Evolutionary conservation across 2,888 invertebrate genomes (phyloP).

Genomic region (Dynastes maya): DNA sequence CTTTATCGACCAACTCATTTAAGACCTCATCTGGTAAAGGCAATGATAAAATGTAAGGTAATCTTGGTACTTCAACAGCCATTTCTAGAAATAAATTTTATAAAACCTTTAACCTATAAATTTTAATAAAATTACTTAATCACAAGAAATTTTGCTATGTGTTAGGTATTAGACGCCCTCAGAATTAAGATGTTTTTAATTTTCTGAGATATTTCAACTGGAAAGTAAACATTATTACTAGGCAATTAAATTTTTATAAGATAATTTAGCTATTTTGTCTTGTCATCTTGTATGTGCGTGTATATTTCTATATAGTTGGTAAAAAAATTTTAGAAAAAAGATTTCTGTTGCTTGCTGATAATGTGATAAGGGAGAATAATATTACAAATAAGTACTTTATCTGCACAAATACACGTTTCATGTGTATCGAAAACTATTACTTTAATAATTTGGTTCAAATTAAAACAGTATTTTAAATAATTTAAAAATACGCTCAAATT

Average conservation of each 20-base stretch:
- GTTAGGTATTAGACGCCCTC: not conserved
- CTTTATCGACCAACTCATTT: constrained; percentile 78
- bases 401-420: too few species aligned
- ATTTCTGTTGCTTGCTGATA: too few species aligned
- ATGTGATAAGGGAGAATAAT: too few species aligned
- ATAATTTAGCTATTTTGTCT: not conserved
- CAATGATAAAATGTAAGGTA: constrained; percentile 77
- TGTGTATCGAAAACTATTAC: too few species aligned
- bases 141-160: not conserved
- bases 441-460: too few species aligned
- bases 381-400: too few species aligned
- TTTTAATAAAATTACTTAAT: not conserved
- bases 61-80: constrained; percentile 60
- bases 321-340: too few species aligned
- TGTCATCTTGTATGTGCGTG: not conserved
- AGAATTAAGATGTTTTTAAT: not conserved
- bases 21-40: constrained; percentile 79
- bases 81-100: constrained; percentile 6
- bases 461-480: too few species aligned
- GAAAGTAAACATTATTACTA: constrained; percentile 5
- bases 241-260: not conserved
- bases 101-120: not conserved
- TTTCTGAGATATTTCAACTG: not conserved
- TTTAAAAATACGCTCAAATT: too few species aligned
- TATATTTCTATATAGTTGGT: too few species aligned